A percentile compares a stretch with the other conserved stretches of the same genome.
phyloP scores from a whole-genome alignment of 2,888 invertebrate genomes.

The Hololepta plana region DNA sequence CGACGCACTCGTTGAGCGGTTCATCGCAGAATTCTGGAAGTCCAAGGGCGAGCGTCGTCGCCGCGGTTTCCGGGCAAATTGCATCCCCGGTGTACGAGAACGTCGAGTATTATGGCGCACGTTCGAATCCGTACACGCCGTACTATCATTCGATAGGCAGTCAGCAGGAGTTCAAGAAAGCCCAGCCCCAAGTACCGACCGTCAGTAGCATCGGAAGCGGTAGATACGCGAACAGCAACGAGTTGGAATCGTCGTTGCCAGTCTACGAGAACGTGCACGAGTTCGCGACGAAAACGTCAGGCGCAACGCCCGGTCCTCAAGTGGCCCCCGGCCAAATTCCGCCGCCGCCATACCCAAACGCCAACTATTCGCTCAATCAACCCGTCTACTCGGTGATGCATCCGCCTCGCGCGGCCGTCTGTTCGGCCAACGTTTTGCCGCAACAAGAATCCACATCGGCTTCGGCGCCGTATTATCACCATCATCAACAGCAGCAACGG shows the following conservation, averaged over 20 bases:
- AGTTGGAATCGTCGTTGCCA: conserved; percentile 28
- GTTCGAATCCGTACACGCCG: conserved; percentile 15
- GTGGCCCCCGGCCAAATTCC: conserved; percentile 20
- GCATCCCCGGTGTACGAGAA: conserved; percentile 58
- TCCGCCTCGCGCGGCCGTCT: conserved; percentile 10
- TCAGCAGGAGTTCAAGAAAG: conserved; percentile 29
- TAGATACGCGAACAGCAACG: conserved; percentile 23
- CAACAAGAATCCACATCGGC: conserved; percentile 6
- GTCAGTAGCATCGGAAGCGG: conserved; percentile 32
- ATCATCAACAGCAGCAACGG: conserved; percentile 6
- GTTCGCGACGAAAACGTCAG: conserved; percentile 16
- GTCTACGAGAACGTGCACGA: conserved; percentile 30
- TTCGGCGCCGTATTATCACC: conserved; percentile 7
- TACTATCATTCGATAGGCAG: conserved; percentile 5
- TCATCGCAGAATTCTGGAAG: conserved; percentile 39
- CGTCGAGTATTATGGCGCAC: conserved; percentile 56
- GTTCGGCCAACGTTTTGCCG: conserved; percentile 6
- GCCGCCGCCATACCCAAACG: conserved; percentile 16
- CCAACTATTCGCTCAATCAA: conserved; percentile 13
- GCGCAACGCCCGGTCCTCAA: conserved; percentile 25
- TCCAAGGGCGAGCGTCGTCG: conserved; percentile 22
- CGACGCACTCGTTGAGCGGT: conserved; percentile 39
- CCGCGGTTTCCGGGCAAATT: too few relatives aligned
- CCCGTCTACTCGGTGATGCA: conserved; percentile 22
- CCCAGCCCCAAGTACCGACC: conserved; percentile 65